These are phyloP conservation scores for Idaea dimidiata DNA, from an alignment of 2,888 invertebrate genomes.

Conservation along the genomic window DNA sequence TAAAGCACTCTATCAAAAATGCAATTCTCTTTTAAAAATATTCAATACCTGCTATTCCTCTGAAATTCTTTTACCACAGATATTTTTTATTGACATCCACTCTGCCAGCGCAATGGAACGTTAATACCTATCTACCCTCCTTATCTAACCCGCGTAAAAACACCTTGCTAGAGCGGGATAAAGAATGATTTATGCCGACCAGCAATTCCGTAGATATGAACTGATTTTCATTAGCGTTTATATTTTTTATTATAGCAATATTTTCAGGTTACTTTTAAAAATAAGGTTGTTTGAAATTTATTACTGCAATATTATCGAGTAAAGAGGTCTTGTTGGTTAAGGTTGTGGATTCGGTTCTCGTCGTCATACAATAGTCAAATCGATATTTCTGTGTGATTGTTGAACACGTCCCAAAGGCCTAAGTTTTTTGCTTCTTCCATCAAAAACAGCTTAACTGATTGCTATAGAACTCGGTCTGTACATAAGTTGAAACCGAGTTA, in stretches of 20 bases:
- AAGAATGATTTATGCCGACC: slow-evolving; percentile 13
- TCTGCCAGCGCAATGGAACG: slow-evolving; percentile 8
- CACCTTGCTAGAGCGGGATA: slow-evolving; percentile 11
- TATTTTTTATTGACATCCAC: slow-evolving; percentile 26
- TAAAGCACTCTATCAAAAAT: no score
- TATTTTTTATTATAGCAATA: slow-evolving; percentile 20
- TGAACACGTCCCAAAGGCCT: no score
- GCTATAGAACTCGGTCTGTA: no score
- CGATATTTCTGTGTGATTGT: no score
- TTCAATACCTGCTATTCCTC: slow-evolving; percentile 2
- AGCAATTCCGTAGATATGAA: slow-evolving; percentile 14
- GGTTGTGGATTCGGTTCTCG: no score
- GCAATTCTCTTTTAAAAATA: neutral
- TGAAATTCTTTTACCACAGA: slow-evolving; percentile 22
- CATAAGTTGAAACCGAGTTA: no score
- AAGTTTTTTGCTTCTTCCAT: no score
- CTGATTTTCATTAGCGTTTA: slow-evolving; percentile 21
- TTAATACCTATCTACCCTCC: slow-evolving; percentile 6
- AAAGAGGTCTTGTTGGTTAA: no score
- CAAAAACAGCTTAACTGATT: no score
- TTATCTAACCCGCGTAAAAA: slow-evolving; percentile 7
- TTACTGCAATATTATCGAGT: neutral
- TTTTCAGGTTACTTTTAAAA: slow-evolving; percentile 16
- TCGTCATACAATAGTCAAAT: no score
- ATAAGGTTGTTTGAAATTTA: neutral